Conservation (phyloP, 1,140 invertebrate species). For the Magallana angulata region DNA sequence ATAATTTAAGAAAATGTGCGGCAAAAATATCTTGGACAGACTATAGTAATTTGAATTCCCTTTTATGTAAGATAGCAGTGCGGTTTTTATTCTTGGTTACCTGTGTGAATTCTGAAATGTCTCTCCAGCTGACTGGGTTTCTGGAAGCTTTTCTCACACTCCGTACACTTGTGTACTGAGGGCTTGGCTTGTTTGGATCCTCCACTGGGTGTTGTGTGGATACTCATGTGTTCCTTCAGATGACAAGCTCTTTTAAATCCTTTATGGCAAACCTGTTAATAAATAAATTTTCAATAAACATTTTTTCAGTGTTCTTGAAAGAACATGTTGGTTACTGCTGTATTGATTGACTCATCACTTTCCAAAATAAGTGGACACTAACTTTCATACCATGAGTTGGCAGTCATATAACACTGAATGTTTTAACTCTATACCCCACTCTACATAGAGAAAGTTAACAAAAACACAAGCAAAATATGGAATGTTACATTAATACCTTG, state of each 20-base stretch:
- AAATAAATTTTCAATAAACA: background rate
- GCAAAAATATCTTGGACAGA: too few relatives aligned
- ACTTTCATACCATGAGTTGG: background rate
- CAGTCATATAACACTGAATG: too few relatives aligned
- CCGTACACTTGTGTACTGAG: slow-evolving; percentile 71
- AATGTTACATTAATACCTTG: too few relatives aligned
- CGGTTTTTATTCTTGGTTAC: slow-evolving; percentile 74
- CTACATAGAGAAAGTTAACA: too few relatives aligned
- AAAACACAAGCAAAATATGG: too few relatives aligned
- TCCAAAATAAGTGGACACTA: background rate
- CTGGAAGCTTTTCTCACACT: slow-evolving; percentile 78
- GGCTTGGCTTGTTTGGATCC: slow-evolving; percentile 50
- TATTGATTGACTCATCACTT: too few relatives aligned
- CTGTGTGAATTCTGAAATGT: slow-evolving; percentile 86
- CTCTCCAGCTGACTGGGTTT: slow-evolving; percentile 78
- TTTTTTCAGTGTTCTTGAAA: too few relatives aligned
- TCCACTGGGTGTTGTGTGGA: slow-evolving; percentile 65
- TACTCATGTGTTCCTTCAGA: slow-evolving; percentile 75
- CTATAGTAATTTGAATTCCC: too few relatives aligned
- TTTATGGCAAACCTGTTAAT: slow-evolving; percentile 74
- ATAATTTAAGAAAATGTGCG: too few relatives aligned
- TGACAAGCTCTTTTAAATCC: slow-evolving; percentile 74
- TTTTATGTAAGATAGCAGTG: too few relatives aligned
- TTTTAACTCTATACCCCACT: too few relatives aligned
- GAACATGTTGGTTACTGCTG: too few relatives aligned